A percentile compares a stretch with the other conserved stretches of the same genome.
These are phyloP conservation scores for Amaurobius ferox DNA, from an alignment of 2,888 invertebrate genomes.

Conservation along the genomic window DNA sequence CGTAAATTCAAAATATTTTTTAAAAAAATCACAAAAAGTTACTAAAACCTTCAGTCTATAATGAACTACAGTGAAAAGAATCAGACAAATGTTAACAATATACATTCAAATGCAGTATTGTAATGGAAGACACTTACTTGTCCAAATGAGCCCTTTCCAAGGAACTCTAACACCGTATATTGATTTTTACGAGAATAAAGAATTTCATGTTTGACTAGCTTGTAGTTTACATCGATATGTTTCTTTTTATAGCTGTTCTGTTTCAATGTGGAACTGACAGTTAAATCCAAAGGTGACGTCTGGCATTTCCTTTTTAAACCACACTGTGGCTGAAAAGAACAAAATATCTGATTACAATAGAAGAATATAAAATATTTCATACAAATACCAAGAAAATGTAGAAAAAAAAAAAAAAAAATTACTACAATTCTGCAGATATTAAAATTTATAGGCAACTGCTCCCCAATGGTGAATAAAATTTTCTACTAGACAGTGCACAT, in stretches of 20 bases:
- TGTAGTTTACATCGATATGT: constrained; percentile 93
- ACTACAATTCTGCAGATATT: no score
- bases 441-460: no score
- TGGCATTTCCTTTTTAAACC: constrained; percentile 77
- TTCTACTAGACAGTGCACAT: no score
- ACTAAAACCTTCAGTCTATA: no score
- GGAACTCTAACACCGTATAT: constrained; percentile 97
- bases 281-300: constrained; percentile 68
- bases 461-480: no score
- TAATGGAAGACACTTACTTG: constrained; percentile 80
- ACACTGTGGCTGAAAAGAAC: constrained; percentile 74
- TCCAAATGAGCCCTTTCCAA: constrained; percentile 99
- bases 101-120: no score
- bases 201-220: constrained; percentile 97
- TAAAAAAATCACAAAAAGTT: no score
- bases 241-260: constrained; percentile 26
- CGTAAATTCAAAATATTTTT: no score
- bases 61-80: no score
- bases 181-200: constrained; percentile 94
- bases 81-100: no score
- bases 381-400: no score
- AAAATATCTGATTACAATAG: not conserved
- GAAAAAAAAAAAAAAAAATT: no score
- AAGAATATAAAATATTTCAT: not conserved
- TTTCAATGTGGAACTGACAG: constrained; percentile 27